Percentiles rank a stretch among this genome's conserved stretches.
Conservation (phyloP, 2,797 vertebrate species). For the Poecilia picta region DNA sequence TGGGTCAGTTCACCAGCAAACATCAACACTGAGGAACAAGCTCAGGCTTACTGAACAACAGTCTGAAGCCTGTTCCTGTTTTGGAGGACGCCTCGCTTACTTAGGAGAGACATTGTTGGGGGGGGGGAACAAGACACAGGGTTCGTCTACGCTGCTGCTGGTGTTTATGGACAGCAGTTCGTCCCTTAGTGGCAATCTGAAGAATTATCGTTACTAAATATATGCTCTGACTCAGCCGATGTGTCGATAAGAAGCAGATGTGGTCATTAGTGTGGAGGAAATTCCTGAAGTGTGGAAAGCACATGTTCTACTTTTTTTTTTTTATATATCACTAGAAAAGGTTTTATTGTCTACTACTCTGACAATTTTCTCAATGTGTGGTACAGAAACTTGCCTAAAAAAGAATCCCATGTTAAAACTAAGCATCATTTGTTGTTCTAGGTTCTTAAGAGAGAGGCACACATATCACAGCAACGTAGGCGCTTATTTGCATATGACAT, state of each 20-base stretch:
- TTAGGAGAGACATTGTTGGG: background rate
- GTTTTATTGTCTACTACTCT: background rate
- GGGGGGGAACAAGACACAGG: background rate
- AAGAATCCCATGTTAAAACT: background rate
- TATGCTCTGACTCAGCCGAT: background rate
- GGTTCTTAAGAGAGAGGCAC: background rate
- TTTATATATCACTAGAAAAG: background rate
- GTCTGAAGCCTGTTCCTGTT: background rate
- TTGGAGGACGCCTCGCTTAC: slow-evolving; percentile 2
- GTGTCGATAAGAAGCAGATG: background rate
- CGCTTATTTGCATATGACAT: background rate
- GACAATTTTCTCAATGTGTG: background rate
- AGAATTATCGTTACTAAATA: background rate
- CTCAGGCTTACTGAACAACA: background rate
- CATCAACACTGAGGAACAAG: background rate
- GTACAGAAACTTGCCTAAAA: background rate
- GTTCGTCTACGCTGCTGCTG: background rate
- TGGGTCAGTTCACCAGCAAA: background rate
- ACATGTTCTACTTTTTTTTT: background rate
- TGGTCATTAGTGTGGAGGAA: background rate
- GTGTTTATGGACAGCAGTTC: background rate
- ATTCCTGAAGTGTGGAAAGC: background rate
- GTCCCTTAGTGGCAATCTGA: background rate
- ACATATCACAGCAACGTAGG: background rate
- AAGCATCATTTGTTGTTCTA: background rate